Percentiles rank a stretch among this genome's conserved stretches.
phyloP scores from a whole-genome alignment of 2,888 invertebrate genomes.

The Ephialtes manifestator region DNA sequence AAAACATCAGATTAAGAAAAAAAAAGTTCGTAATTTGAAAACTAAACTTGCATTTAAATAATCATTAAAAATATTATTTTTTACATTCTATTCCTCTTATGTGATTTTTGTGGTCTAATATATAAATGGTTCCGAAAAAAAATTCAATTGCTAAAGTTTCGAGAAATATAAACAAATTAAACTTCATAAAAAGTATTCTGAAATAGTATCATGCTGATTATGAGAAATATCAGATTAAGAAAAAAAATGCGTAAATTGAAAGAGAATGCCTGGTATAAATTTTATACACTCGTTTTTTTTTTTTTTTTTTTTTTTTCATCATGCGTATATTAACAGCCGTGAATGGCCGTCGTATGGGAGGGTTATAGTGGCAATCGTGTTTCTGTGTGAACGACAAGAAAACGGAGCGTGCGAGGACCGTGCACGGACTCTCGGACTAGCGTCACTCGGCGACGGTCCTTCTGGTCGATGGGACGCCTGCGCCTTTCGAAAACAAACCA shows the following conservation, averaged over 20 bases:
- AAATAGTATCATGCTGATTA: no score
- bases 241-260: neutral
- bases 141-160: no score
- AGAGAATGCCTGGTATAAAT: neutral
- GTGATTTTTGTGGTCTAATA: no score
- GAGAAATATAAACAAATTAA: no score
- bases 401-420: conserved; percentile 43
- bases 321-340: neutral
- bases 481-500: conserved; percentile 67
- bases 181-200: no score
- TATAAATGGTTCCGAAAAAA: no score
- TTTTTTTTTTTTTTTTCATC: neutral
- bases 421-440: conserved; percentile 47
- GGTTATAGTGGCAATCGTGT: conserved; percentile 54
- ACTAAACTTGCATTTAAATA: no score
- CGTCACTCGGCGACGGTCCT: conserved; percentile 61
- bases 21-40: neutral
- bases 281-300: no score
- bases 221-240: no score
- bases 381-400: conserved; percentile 46
- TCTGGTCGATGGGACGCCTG: conserved; percentile 72
- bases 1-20: no score
- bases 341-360: neutral
- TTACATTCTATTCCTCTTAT: no score
- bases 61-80: no score